These are phyloP conservation scores for Cephus sareptanus DNA, from an alignment of 2,888 invertebrate species.

Conservation along the genomic window DNA sequence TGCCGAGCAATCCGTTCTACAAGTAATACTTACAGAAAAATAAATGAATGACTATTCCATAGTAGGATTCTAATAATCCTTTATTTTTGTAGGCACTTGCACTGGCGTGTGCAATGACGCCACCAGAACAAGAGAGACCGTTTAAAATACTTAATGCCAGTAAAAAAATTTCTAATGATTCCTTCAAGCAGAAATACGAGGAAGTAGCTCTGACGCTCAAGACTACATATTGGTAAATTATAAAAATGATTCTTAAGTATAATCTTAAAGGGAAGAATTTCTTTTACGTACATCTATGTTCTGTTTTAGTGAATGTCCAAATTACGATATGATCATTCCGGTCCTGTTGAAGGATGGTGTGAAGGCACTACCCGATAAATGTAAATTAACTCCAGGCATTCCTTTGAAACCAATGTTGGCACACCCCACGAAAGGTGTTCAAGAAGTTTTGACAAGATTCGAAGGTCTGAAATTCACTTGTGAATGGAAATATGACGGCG, in stretches of 20 bases:
- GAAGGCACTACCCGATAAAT: conserved; percentile 78
- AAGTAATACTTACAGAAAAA: conserved; percentile 46
- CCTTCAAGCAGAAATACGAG: conserved; percentile 81
- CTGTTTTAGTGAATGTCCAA: conserved; percentile 88
- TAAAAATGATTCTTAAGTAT: not conserved
- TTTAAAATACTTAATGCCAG: conserved; percentile 74
- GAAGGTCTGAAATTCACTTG: conserved; percentile 92
- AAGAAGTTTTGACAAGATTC: conserved; percentile 83
- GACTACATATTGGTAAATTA: conserved; percentile 87
- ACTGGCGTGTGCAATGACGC: conserved; percentile 83
- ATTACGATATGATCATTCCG: conserved; percentile 87
- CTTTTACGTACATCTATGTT: not conserved
- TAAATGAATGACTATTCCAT: not conserved
- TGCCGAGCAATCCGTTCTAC: conserved; percentile 94
- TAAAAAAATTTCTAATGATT: conserved; percentile 73
- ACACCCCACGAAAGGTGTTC: conserved; percentile 95
- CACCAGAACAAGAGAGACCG: conserved; percentile 76
- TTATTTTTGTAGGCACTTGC: conserved; percentile 79
- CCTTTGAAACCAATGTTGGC: conserved; percentile 99
- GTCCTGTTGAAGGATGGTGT: conserved; percentile 83
- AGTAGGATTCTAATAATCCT: not conserved
- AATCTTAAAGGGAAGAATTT: not conserved
- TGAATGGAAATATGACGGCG: conserved; percentile 99
- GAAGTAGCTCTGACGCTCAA: conserved; percentile 83
- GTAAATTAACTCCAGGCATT: conserved; percentile 89